Evolutionary conservation across 2,888 invertebrate species (phyloP).

Genomic region (Hybos culiciformis): DNA sequence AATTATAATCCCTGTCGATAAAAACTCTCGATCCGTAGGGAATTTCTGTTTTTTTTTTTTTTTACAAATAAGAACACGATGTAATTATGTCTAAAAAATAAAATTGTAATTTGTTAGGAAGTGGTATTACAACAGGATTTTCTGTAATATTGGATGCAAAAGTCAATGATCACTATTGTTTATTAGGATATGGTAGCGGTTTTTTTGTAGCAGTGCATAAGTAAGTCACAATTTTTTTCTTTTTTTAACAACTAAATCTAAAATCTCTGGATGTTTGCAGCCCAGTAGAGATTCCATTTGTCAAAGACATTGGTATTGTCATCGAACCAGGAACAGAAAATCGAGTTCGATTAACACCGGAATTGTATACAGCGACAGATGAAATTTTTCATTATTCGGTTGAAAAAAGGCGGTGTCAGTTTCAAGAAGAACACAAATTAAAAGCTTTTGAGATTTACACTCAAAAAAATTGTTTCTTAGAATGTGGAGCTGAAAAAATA

Average conservation of each 20-base stretch:
- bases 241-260: no score
- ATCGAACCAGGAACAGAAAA: constrained; percentile 56
- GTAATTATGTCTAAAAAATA: no score
- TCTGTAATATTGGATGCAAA: constrained; percentile 55
- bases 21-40: no score
- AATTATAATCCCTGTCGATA: no score
- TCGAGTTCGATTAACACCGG: constrained; percentile 48
- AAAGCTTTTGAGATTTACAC: constrained; percentile 56
- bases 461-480: constrained; percentile 56
- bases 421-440: constrained; percentile 52
- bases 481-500: constrained; percentile 58
- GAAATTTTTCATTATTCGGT: constrained; percentile 45
- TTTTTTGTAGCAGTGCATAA: constrained; percentile 39
- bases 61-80: no score
- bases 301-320: constrained; percentile 56
- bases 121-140: constrained; percentile 39
- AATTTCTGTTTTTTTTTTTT: no score
- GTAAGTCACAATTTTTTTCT: no score
- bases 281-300: constrained; percentile 65
- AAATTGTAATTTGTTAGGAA: no score
- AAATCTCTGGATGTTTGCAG: no score
- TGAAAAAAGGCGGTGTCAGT: constrained; percentile 53
- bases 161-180: constrained; percentile 60
- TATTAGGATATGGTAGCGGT: constrained; percentile 49
- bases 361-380: constrained; percentile 47